Conservation (phyloP, 2,888 invertebrate species). For the Dynastes hyllus region DNA sequence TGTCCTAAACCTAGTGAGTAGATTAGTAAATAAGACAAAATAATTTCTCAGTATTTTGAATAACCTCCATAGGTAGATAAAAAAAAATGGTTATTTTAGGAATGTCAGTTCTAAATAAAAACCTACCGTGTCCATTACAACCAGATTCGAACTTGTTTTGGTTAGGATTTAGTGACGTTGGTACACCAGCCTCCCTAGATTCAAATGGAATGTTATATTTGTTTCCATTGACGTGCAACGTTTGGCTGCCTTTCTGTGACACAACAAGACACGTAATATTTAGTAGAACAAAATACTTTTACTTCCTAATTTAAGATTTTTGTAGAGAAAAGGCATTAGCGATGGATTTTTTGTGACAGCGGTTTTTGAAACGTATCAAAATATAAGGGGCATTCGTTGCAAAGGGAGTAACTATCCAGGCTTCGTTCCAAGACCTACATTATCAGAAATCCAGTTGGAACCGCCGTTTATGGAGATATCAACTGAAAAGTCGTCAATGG, state of each 20-base stretch:
- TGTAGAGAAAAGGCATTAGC: slow-evolving; percentile 28
- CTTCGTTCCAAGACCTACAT: slow-evolving; percentile 89
- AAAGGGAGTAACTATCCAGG: slow-evolving; percentile 92
- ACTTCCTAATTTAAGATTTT: slow-evolving; percentile 1
- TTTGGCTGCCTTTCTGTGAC: slow-evolving; percentile 90
- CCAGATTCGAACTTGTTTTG: slow-evolving; percentile 81
- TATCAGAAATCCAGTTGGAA: slow-evolving; percentile 83
- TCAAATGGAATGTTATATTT: slow-evolving; percentile 84
- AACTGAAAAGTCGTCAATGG: slow-evolving; percentile 87
- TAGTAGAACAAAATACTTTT: slow-evolving; percentile 15
- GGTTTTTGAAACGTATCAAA: slow-evolving; percentile 84
- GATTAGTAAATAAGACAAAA: no score
- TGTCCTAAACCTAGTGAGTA: no score
- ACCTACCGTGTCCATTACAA: slow-evolving; percentile 78
- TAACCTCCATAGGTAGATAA: no score
- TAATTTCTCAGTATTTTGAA: no score
- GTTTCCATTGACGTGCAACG: slow-evolving; percentile 78
- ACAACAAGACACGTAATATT: slow-evolving; percentile 78
- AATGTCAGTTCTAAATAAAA: slow-evolving; percentile 70
- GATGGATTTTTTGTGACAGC: slow-evolving; percentile 86
- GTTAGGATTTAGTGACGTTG: slow-evolving; percentile 87
- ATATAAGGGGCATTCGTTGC: slow-evolving; percentile 88
- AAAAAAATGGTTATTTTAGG: slow-evolving; percentile 50
- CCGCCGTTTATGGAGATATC: slow-evolving; percentile 71
- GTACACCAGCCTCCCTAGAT: slow-evolving; percentile 86